Conservation (phyloP, 2,888 invertebrate species). For the Drosophila infuscata region DNA sequence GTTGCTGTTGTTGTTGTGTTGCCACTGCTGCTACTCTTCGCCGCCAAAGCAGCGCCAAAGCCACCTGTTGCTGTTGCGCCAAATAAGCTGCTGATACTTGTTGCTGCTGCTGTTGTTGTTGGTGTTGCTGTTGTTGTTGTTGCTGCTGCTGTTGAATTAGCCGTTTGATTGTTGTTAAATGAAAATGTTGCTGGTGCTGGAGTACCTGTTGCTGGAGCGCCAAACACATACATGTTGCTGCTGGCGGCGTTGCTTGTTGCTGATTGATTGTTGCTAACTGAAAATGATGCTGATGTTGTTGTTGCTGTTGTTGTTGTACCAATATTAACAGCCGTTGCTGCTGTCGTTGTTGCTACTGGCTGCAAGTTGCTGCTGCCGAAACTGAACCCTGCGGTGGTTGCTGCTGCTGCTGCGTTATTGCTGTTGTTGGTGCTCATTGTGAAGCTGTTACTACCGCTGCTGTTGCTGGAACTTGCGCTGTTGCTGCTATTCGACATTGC, state of each 20-base stretch:
- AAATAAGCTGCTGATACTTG: constrained; percentile 21
- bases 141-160: background rate
- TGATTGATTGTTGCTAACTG: constrained; percentile 6
- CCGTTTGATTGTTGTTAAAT: constrained; percentile 15
- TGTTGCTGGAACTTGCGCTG: constrained; percentile 22
- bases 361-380: constrained; percentile 34
- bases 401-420: constrained; percentile 6
- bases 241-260: background rate
- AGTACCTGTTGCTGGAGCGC: constrained; percentile 9
- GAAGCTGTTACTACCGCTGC: constrained; percentile 6
- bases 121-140: constrained; percentile 1
- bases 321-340: constrained; percentile 1
- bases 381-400: constrained; percentile 19
- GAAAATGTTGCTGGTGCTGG: constrained; percentile 5
- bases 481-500: constrained; percentile 34
- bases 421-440: constrained; percentile 12
- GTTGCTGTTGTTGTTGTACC: constrained; percentile 4
- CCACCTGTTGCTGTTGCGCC: constrained; percentile 15
- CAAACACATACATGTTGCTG: background rate
- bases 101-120: background rate
- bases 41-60: constrained; percentile 9
- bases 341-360: constrained; percentile 1
- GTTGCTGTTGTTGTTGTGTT: constrained; percentile 8
- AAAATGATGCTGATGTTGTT: constrained; percentile 2
- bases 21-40: background rate